These are phyloP conservation scores for Drosophila nasuta DNA, from an alignment of 1,140 invertebrate genomes.

Conservation along the genomic window DNA sequence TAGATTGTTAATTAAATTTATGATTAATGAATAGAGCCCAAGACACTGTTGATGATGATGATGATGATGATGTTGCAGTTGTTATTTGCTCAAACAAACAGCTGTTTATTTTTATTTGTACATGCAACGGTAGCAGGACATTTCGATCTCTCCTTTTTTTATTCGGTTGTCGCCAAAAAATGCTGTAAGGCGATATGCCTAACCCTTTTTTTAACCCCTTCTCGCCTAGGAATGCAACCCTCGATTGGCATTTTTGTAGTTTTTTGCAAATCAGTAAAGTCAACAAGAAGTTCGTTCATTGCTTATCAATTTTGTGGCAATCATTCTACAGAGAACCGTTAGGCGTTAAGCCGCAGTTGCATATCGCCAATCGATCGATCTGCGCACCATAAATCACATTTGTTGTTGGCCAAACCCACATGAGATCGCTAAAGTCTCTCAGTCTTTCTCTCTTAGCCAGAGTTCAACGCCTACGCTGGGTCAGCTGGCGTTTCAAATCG, in stretches of 20 bases:
- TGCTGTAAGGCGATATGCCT: constrained; percentile 66
- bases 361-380: constrained; percentile 32
- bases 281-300: constrained; percentile 52
- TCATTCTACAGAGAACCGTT: constrained; percentile 61
- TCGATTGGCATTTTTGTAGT: constrained; percentile 9
- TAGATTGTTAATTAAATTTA: constrained; percentile 80
- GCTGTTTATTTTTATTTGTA: constrained; percentile 44
- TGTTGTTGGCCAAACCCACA: constrained; percentile 54
- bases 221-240: not conserved
- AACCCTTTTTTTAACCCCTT: constrained; percentile 40
- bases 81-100: constrained; percentile 69
- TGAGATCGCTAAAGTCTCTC: constrained; percentile 29
- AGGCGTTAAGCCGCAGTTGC: constrained; percentile 56
- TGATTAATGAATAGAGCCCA: constrained; percentile 72
- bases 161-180: not conserved
- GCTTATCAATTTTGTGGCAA: constrained; percentile 64
- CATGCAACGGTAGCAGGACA: not conserved
- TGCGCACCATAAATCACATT: constrained; percentile 53
- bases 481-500: constrained; percentile 51
- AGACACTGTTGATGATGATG: constrained; percentile 48
- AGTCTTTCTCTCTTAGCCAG: not conserved
- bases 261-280: constrained; percentile 71
- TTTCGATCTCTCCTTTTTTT: not conserved
- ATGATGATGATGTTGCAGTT: constrained; percentile 39
- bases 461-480: constrained; percentile 48